Base-by-base conservation (phyloP, 2,797 vertebrate species). In the Gorsachius magnificus region DNA sequence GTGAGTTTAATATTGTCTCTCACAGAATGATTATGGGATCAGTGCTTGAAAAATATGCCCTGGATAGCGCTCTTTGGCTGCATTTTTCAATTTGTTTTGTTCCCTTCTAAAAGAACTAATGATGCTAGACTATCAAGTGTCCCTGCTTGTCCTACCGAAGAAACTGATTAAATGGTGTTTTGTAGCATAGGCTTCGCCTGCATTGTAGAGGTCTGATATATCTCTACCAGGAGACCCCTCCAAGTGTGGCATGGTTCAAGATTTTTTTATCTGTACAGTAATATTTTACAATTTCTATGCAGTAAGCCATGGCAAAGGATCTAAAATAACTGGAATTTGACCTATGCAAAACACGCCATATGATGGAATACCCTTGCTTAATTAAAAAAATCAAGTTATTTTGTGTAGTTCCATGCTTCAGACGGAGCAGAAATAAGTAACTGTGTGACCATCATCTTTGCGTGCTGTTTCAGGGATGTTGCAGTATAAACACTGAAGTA, bases 401-500 rank as follows among this genome's bases (percentile, higher is more conserved):
- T 53, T 46, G 12, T 60, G 31, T 71, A 50, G 22, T 36, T 69
- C 11, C 17, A 5, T 22, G 31, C 38, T 90, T 58, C 36, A 46
- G 22, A 35, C n/a, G 36, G 60, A 85, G 33, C 36, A 82, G 41
- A 70, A 64, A 7, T 22, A 57, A 33, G 13, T 31, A 58, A 56
- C 35, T 48, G 2, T 53, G n/a, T 93, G 48, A 87, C 48, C 8
- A 3, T 12, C 1, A 9, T 72, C 36, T 89, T 36, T 72, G 16
- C 50, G 10, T 95, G 75, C 66, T 90, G 74, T 97, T 97, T 87
- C 92, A 98, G 98, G 98, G 97, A 17, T 96, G 84, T 53, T 97
- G 91, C 90, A 94, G 68, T 91, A 97, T 98, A 92, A 97, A 97
- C 41, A 93, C 97, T 9, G 99, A 99, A 96, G 99, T 99, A 41